A percentile compares a stretch with the other conserved stretches of the same genome.
phyloP scores from a whole-genome alignment of 1,140 invertebrate genomes.

The Penaeus japonicus region DNA sequence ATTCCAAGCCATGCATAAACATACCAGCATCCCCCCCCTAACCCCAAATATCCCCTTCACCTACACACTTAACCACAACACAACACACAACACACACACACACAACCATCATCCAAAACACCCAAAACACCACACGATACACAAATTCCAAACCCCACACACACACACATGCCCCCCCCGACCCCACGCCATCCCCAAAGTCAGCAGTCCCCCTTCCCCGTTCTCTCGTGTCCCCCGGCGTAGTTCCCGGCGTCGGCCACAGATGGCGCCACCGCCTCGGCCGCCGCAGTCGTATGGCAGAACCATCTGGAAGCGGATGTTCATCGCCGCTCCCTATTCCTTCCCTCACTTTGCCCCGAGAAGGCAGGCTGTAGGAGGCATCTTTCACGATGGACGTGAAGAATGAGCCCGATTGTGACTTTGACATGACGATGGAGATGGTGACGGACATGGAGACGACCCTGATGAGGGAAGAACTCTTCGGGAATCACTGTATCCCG shows the following conservation, averaged over 20 bases:
- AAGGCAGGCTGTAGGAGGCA: neutral
- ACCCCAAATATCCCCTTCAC: too few relatives aligned
- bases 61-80: too few relatives aligned
- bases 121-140: too few relatives aligned
- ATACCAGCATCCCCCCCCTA: too few relatives aligned
- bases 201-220: neutral
- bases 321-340: neutral
- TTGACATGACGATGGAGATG: slow-evolving; percentile 41
- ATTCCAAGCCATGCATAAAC: too few relatives aligned
- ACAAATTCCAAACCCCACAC: too few relatives aligned
- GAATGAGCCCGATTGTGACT: slow-evolving; percentile 42
- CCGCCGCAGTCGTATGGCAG: slow-evolving; percentile 18
- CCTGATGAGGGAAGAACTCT: slow-evolving; percentile 30
- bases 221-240: neutral
- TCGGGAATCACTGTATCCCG: slow-evolving; percentile 27
- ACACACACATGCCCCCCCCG: too few relatives aligned
- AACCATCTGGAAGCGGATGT: slow-evolving; percentile 6
- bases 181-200: too few relatives aligned
- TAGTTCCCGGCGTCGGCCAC: neutral
- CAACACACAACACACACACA: too few relatives aligned
- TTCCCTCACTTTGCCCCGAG: neutral
- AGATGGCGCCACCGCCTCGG: slow-evolving; percentile 16
- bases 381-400: slow-evolving; percentile 32
- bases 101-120: too few relatives aligned
- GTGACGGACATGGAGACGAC: slow-evolving; percentile 36